Conservation (phyloP, 2,113 vertebrate species). For the Osmerus mordax region DNA sequence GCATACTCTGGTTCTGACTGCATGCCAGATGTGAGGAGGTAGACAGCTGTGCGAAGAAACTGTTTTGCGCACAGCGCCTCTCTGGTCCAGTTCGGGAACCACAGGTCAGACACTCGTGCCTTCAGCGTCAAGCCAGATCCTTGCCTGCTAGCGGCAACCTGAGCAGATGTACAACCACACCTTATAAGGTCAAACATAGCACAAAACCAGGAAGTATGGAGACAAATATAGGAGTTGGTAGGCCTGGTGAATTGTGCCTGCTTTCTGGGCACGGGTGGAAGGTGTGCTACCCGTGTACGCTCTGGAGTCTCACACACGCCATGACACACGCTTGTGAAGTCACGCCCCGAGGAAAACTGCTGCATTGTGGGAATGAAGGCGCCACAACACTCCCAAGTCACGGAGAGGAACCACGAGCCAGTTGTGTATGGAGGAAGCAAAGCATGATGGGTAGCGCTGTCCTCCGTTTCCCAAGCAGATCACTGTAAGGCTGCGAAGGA, state of each 20-base stretch:
- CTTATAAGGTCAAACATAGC: too few species aligned
- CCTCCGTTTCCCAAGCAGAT: neutral
- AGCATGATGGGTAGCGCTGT: constrained; percentile 3
- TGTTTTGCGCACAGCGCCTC: constrained; percentile 12
- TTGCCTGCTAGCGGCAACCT: neutral
- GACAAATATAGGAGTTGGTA: too few species aligned
- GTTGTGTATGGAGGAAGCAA: constrained; percentile 14
- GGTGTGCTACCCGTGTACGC: too few species aligned
- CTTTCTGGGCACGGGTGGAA: too few species aligned
- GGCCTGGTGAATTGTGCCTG: too few species aligned
- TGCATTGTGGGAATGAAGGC: constrained; percentile 63
- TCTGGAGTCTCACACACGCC: constrained; percentile 7
- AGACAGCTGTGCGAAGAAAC: constrained; percentile 42
- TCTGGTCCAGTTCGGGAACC: constrained; percentile 22
- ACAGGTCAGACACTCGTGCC: constrained; percentile 23
- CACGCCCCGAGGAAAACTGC: constrained; percentile 48
- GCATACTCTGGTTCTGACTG: constrained; percentile 38
- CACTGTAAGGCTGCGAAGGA: neutral
- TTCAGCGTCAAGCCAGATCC: neutral
- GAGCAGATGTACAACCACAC: constrained; percentile 4
- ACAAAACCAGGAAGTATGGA: too few species aligned
- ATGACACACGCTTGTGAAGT: constrained; percentile 49
- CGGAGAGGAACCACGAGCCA: constrained; percentile 42
- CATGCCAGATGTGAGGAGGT: constrained; percentile 37
- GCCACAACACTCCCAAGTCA: constrained; percentile 51